These are phyloP conservation scores for Nomada hirtipes DNA, from an alignment of 2,888 invertebrate genomes.

Conservation along the genomic window DNA sequence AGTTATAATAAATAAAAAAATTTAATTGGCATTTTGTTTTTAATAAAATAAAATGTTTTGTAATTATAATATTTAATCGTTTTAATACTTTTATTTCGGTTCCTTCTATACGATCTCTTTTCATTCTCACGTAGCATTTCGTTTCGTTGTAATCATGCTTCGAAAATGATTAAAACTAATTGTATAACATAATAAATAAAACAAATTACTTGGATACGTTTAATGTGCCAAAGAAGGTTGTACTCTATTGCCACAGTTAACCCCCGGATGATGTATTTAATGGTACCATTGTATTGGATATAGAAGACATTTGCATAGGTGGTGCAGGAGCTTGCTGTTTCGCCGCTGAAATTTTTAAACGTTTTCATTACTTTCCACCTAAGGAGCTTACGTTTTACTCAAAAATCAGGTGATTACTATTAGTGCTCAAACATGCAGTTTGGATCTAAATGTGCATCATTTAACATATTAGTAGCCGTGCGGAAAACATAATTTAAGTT, in stretches of 20 bases:
- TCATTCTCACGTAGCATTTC: not conserved
- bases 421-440: constrained; percentile 32
- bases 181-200: constrained; percentile 61
- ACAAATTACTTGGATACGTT: constrained; percentile 55
- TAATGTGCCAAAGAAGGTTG: constrained; percentile 78
- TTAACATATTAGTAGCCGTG: not conserved
- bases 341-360: constrained; percentile 81
- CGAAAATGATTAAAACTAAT: constrained; percentile 39
- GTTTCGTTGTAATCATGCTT: constrained; percentile 33
- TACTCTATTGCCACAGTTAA: constrained; percentile 77
- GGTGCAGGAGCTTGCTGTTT: constrained; percentile 83
- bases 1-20: constrained; percentile 11
- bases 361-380: constrained; percentile 60
- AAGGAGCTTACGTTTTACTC: constrained; percentile 15
- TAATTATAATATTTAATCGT: constrained; percentile 5
- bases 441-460: not conserved
- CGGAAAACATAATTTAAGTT: not conserved
- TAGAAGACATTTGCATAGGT: constrained; percentile 78
- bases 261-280: constrained; percentile 77
- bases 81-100: constrained; percentile 27
- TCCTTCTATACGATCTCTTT: not conserved
- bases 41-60: constrained; percentile 23
- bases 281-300: constrained; percentile 78
- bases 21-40: constrained; percentile 21
- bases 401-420: constrained; percentile 25